phyloP scores from a whole-genome alignment of 2,888 invertebrate species.

The Ophioninae sp. region DNA sequence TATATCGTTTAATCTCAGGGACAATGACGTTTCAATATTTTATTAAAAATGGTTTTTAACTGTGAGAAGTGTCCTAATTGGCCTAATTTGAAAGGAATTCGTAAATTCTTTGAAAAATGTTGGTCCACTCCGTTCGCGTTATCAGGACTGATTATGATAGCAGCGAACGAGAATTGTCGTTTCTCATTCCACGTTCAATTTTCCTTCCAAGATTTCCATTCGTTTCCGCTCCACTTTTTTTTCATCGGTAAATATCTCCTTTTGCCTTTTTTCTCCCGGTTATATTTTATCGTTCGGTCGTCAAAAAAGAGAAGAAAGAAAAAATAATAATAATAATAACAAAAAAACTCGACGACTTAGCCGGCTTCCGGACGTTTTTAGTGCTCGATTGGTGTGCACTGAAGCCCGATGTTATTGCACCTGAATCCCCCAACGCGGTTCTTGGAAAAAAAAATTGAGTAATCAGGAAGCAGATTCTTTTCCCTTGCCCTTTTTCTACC shows the following conservation, averaged over 20 bases:
- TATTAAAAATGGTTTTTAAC: no score
- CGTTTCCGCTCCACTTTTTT: not conserved
- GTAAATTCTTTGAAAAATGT: not conserved
- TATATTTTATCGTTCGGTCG: slow-evolving; percentile 12
- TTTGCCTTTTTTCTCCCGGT: not conserved
- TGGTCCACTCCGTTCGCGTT: not conserved
- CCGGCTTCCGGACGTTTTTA: slow-evolving; percentile 16
- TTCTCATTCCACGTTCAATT: slow-evolving; percentile 8
- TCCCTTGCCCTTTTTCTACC: not conserved
- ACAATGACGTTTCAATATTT: no score
- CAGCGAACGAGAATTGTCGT: slow-evolving; percentile 4
- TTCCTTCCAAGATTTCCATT: slow-evolving; percentile 4
- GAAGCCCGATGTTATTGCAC: slow-evolving; percentile 32
- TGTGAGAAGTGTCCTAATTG: no score
- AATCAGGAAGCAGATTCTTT: slow-evolving; percentile 20
- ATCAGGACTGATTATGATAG: not conserved
- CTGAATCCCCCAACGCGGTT: slow-evolving; percentile 36
- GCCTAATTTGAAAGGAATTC: not conserved
- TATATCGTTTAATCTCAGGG: no score
- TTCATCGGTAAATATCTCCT: not conserved
- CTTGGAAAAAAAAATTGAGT: slow-evolving; percentile 35
- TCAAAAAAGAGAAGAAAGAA: slow-evolving; percentile 4
- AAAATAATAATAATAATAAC: no score
- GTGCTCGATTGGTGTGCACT: slow-evolving; percentile 3
- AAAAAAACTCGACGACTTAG: not conserved